Evolutionary conservation across 1,140 invertebrate genomes (phyloP).

Genomic region (Teleopsis dalmanni): DNA sequence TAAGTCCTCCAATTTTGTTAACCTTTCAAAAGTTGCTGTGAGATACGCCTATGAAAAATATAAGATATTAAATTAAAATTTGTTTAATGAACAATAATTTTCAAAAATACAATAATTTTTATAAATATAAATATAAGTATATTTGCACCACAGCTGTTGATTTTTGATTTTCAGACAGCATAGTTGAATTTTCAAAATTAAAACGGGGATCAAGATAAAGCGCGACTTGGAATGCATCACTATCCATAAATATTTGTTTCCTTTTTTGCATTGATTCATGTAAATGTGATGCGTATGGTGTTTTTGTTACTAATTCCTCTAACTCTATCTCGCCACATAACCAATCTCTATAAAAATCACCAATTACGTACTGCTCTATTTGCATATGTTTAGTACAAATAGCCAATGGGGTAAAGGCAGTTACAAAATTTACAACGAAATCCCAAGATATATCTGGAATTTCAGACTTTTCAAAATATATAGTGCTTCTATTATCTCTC

Average conservation of each 20-base stretch:
- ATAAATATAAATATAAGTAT: too few relatives aligned
- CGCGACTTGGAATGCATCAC: constrained; percentile 3
- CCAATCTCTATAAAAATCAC: constrained; percentile 9
- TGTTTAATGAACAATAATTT: too few relatives aligned
- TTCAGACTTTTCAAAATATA: background rate
- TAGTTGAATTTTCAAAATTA: background rate
- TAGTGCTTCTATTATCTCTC: too few relatives aligned
- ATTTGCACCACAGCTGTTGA: too few relatives aligned
- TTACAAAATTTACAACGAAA: background rate
- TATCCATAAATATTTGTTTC: constrained; percentile 1
- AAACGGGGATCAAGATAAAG: constrained; percentile 9
- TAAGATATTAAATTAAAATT: too few relatives aligned
- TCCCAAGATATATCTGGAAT: background rate
- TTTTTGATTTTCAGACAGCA: constrained; percentile 2
- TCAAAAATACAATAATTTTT: too few relatives aligned
- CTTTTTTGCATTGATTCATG: background rate
- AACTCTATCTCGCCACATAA: constrained; percentile 1
- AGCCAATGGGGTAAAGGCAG: background rate
- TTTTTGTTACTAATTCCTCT: background rate
- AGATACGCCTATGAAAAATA: too few relatives aligned
- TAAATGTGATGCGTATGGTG: background rate
- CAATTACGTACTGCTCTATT: background rate
- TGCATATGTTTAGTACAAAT: background rate
- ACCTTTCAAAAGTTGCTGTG: too few relatives aligned
- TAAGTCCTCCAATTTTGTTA: too few relatives aligned